Evolutionary conservation across 2,888 invertebrate species (phyloP).

Genomic region (Cordylochernes scorpioides): DNA sequence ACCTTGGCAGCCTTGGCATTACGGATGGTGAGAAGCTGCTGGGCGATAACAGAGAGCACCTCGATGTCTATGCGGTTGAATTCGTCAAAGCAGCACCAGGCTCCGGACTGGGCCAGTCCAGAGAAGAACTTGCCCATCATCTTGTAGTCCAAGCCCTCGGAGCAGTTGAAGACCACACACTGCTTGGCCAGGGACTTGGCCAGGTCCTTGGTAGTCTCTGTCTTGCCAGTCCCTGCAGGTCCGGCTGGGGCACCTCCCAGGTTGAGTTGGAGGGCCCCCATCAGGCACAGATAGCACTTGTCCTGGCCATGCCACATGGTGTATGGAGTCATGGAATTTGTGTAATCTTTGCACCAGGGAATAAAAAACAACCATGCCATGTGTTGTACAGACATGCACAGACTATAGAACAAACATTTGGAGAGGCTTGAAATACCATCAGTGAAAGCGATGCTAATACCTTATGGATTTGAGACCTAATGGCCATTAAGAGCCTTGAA

Average conservation of each 20-base stretch:
- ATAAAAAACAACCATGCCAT: too few relatives aligned
- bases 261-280: slow-evolving; percentile 66
- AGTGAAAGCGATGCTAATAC: too few relatives aligned
- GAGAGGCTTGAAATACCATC: too few relatives aligned
- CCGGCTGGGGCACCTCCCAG: slow-evolving; percentile 64
- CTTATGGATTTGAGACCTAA: too few relatives aligned
- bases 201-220: slow-evolving; percentile 29
- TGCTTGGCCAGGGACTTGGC: slow-evolving; percentile 63
- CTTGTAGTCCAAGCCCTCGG: slow-evolving; percentile 42
- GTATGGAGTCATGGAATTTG: too few relatives aligned
- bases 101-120: slow-evolving; percentile 61
- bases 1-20: slow-evolving; percentile 39
- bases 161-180: slow-evolving; percentile 74
- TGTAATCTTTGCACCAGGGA: too few relatives aligned
- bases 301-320: too few relatives aligned
- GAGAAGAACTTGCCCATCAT: slow-evolving; percentile 80
- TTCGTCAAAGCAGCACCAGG: slow-evolving; percentile 78
- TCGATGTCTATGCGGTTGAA: slow-evolving; percentile 74
- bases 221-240: slow-evolving; percentile 18
- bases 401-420: too few relatives aligned
- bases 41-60: slow-evolving; percentile 63
- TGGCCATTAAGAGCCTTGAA: too few relatives aligned
- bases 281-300: slow-evolving; percentile 56
- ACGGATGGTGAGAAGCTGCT: slow-evolving; percentile 58
- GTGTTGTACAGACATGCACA: too few relatives aligned